Evolutionary conservation across 2,113 vertebrate species (phyloP).

Genomic region (Misgurnus mizolepis): DNA sequence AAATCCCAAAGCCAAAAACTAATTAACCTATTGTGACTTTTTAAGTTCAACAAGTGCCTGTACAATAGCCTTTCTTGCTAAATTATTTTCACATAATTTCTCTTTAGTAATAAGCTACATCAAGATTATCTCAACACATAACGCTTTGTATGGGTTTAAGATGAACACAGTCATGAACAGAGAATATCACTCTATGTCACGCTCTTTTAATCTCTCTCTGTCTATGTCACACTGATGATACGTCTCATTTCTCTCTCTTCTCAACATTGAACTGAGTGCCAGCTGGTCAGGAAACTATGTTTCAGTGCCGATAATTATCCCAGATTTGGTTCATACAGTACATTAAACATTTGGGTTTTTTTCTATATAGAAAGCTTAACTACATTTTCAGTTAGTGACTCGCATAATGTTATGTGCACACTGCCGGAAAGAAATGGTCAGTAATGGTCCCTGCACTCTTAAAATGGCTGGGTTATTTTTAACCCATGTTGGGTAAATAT

Average conservation of each 20-base stretch:
- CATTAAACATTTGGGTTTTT: not conserved
- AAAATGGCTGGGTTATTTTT: no score
- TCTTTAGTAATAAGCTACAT: not conserved
- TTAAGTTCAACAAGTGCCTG: not conserved
- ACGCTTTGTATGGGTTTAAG: not conserved
- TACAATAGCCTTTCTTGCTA: not conserved
- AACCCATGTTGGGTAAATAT: no score
- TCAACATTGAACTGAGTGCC: not conserved
- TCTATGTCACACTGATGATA: not conserved
- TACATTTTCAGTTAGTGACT: not conserved
- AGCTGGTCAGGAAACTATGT: slow-evolving; percentile 12
- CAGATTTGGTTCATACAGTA: not conserved
- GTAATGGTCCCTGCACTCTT: no score
- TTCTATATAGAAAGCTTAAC: not conserved
- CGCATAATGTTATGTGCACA: slow-evolving; percentile 30
- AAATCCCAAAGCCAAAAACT: not conserved
- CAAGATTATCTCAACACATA: not conserved
- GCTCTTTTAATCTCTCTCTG: not conserved
- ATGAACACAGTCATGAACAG: not conserved
- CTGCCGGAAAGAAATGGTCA: no score
- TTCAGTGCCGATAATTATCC: not conserved
- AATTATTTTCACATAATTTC: not conserved
- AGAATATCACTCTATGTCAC: not conserved
- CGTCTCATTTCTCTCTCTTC: not conserved
- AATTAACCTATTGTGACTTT: slow-evolving; percentile 19